phyloP scores from a whole-genome alignment of 1,140 invertebrate species.

The Calliopsis andreniformis region DNA sequence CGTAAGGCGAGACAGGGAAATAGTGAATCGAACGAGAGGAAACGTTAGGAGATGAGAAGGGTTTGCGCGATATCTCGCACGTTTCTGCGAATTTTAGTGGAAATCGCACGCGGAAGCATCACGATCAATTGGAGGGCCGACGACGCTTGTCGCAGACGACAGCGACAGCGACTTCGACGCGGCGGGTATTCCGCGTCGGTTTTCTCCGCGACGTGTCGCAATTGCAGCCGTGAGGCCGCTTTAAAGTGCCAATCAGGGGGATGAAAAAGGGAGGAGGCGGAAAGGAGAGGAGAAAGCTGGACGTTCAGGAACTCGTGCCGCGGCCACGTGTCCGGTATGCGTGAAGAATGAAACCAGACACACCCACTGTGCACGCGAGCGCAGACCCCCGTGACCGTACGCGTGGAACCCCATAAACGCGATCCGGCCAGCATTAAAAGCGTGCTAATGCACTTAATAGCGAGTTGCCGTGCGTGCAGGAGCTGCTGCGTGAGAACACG shows the following conservation, averaged over 20 bases:
- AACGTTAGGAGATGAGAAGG: constrained; percentile 8
- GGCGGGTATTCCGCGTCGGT: constrained; percentile 20
- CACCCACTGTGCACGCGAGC: constrained; percentile 54
- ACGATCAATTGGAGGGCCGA: constrained; percentile 31
- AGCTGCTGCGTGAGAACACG: constrained; percentile 70
- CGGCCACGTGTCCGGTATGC: constrained; percentile 63
- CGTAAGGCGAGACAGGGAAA: constrained; percentile 62
- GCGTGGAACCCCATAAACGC: constrained; percentile 51
- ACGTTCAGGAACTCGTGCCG: constrained; percentile 62
- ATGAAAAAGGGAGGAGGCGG: constrained; percentile 45
- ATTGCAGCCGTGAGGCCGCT: constrained; percentile 33
- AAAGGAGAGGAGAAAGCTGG: constrained; percentile 62
- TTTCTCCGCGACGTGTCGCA: constrained; percentile 16
- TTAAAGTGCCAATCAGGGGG: constrained; percentile 65
- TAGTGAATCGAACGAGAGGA: constrained; percentile 24
- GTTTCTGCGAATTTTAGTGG: constrained; percentile 19
- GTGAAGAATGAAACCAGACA: constrained; percentile 72
- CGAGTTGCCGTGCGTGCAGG: constrained; percentile 72
- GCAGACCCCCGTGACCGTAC: constrained; percentile 46
- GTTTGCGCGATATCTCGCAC: not conserved
- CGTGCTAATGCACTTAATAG: constrained; percentile 79
- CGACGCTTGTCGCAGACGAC: constrained; percentile 37
- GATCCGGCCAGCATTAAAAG: constrained; percentile 69
- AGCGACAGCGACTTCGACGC: constrained; percentile 49
- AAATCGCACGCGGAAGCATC: constrained; percentile 27